Evolutionary conservation across 1,140 invertebrate species (phyloP), one percentile per base, ranked within the genome.

Genomic region (Scaptomyza hsui): DNA sequence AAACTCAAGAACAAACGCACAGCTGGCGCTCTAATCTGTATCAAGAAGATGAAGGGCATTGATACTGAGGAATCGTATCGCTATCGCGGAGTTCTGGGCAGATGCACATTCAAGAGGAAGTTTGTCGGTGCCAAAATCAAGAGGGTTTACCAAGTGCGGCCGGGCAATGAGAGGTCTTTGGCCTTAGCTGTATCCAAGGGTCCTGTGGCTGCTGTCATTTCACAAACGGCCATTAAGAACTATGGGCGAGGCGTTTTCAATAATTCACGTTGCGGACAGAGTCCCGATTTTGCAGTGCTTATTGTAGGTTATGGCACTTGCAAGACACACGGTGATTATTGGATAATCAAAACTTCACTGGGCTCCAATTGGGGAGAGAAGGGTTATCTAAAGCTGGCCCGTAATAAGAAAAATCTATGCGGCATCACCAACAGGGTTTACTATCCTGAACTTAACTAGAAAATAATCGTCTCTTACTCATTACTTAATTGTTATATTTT

Each of bases 251-350:
- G 65, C 6, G 26, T 68, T 1, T 68, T 15, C 48, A 4, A 53
- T 7, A 5, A 47, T 29, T 1, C 29, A 0, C 1, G n/a, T 4
- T 61, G 57, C 10, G 48, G 29, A 4, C 13, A 37, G 2, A 15
- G 1, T n/a, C 12, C 41, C 0, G 26, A 53, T 16, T 53, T 29
- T 9, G 13, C 57, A 15, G 65, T 68, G 2, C 65, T 68, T 3
- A 47, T 68, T 52, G 65, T 68, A 1, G 65, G 65, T 15, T 68
- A 47, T 29, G 57, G 57, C n/a, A 7, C 6, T 18, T 44, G 37
- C 26, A 44, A 24, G 5, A 12, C 12, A 3, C 15, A 7, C 1
- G 64, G 64, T 0, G 65, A 68, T 16, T 68, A 19, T 18, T 68
- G 65, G 57, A 52, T 68, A 2, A 10, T 68, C 9, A 62, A 68